phyloP scores from a whole-genome alignment of 2,113 vertebrate species.

The Oostethus manadensis region DNA sequence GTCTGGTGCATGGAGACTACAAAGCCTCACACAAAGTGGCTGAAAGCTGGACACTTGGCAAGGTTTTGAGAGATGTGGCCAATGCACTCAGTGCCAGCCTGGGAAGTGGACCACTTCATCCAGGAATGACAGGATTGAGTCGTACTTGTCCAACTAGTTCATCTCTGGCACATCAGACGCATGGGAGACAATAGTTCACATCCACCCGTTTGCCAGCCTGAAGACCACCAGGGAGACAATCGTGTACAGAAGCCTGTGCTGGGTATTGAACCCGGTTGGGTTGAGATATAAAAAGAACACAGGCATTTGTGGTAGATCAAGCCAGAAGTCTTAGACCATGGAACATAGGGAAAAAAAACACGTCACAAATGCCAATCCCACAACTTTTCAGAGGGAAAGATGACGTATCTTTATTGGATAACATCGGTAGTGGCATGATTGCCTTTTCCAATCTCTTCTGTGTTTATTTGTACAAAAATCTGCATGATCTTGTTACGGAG shows the following conservation, averaged over 20 bases:
- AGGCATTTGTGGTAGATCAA: no score
- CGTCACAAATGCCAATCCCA: no score
- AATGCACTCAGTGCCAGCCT: slow-evolving; percentile 1
- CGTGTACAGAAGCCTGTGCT: not conserved
- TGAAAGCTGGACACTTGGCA: not conserved
- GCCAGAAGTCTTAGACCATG: no score
- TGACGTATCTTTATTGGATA: no score
- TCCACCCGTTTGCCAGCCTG: not conserved
- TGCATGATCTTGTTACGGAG: no score
- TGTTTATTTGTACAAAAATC: no score
- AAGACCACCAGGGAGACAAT: not conserved
- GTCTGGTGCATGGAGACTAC: not conserved
- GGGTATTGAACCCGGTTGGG: no score
- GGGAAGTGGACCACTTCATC: slow-evolving; percentile 1
- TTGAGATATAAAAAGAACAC: no score
- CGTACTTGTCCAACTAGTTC: slow-evolving; percentile 2
- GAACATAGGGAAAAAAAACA: no score
- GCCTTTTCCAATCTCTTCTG: no score
- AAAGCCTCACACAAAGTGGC: not conserved
- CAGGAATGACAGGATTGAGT: not conserved
- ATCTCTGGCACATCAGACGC: not conserved
- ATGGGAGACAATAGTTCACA: not conserved
- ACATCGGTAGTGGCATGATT: no score
- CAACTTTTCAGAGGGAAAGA: no score
- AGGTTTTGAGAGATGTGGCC: not conserved